Percentiles rank a stretch among this genome's conserved stretches.
phyloP scores from a whole-genome alignment of 2,113 vertebrate species.

The Benitochromis conjunctus region DNA sequence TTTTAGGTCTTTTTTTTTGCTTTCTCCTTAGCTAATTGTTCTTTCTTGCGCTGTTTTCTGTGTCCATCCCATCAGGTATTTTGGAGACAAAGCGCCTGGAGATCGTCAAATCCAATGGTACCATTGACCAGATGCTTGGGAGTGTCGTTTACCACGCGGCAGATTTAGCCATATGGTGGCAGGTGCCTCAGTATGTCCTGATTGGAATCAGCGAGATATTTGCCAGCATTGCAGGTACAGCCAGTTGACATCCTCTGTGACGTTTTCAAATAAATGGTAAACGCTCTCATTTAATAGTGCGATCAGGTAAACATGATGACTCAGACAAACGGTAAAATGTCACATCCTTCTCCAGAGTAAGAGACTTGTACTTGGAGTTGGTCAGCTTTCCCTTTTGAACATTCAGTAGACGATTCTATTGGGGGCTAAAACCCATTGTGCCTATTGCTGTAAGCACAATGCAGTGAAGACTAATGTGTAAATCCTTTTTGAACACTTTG shows the following conservation, averaged over 20 bases:
- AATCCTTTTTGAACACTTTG: constrained; percentile 23
- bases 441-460: background rate
- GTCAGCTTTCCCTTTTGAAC: background rate
- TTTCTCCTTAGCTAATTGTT: background rate
- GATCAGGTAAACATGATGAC: background rate
- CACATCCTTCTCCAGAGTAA: background rate
- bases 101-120: constrained; percentile 69
- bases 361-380: background rate
- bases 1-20: background rate
- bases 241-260: constrained; percentile 11
- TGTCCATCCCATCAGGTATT: constrained; percentile 76
- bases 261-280: background rate
- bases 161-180: constrained; percentile 94
- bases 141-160: constrained; percentile 84
- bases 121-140: constrained; percentile 86
- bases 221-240: constrained; percentile 93
- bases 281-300: background rate
- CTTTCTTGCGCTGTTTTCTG: background rate
- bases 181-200: constrained; percentile 95
- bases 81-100: constrained; percentile 91
- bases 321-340: background rate
- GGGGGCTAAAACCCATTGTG: background rate
- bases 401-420: background rate
- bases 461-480: constrained; percentile 15
- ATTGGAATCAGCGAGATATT: constrained; percentile 97